Evolutionary conservation across 2,797 vertebrate species (phyloP), one percentile per base, ranked within the genome.

Genomic region (Chaetophractus vellerosus): DNA sequence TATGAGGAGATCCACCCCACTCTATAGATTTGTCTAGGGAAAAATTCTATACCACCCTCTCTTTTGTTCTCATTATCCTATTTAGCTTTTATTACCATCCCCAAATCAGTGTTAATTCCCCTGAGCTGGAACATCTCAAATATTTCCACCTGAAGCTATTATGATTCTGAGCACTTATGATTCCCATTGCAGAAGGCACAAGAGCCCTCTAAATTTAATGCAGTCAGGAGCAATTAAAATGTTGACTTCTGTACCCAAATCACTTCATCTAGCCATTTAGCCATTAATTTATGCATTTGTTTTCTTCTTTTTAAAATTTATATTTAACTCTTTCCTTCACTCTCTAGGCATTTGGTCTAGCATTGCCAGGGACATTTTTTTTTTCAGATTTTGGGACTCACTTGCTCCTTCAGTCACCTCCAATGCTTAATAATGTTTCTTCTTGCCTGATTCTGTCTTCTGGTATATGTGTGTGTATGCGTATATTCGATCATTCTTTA

Each of bases 101-200:
- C 23, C 10, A 66, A 84, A 72, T n/a, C 7, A 76, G 18, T 41
- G 61, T 83, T 80, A 96, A 87, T 94, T 90, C 55, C 55, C 76
- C 81, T 45, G 23, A 91, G 83, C 18, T 21, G 76, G 12, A 84
- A 12, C n/a, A 52, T 45, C 28, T 74, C 26, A 92, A 88, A 81
- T 75, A 86, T 93, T 84, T 92, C 45, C 72, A 69, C 64, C 63
- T 81, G 31, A 86, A 23, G n/a, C 12, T 36, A 9, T 38, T 50
- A 82, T 48, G 9, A 55, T 59, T 33, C 41, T 63, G 14, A 79
- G 31, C 9, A 21, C 3, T 48, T 88, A 6, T 2, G 33, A 80
- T 45, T 79, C 28, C 18, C 2, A 11, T n/a, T 1, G 1, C 11
- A 79, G 41, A 80, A 68, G 61, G 50, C 24, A 26, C 12, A 68